These are phyloP conservation scores for Callospermophilus lateralis DNA, from an alignment of 2,113 vertebrate species.

Conservation along the genomic window DNA sequence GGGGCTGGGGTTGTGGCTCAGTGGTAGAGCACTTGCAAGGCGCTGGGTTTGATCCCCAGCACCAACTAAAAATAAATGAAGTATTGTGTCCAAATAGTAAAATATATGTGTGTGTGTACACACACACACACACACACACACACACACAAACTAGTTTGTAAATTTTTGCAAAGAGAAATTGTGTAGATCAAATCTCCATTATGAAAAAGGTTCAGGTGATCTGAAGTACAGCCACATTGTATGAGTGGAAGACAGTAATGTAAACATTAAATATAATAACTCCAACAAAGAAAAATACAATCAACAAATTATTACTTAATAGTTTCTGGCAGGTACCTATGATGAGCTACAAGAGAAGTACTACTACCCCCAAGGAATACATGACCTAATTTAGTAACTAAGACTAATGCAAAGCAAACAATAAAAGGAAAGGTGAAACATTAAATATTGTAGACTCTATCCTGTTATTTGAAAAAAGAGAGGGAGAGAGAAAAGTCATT, in stretches of 20 bases:
- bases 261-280: slow-evolving; percentile 64
- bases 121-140: too few relatives aligned
- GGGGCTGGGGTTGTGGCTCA: too few relatives aligned
- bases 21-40: too few relatives aligned
- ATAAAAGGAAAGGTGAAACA: slow-evolving; percentile 48
- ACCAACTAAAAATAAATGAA: too few relatives aligned
- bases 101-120: too few relatives aligned
- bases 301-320: not conserved
- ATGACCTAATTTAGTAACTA: slow-evolving; percentile 57
- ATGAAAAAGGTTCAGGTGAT: slow-evolving; percentile 2
- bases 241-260: slow-evolving; percentile 16
- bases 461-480: not conserved
- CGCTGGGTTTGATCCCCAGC: too few relatives aligned
- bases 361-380: slow-evolving; percentile 20
- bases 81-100: too few relatives aligned
- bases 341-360: not conserved
- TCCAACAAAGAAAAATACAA: slow-evolving; percentile 11
- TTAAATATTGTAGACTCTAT: slow-evolving; percentile 40
- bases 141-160: slow-evolving; percentile 52
- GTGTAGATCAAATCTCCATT: not conserved
- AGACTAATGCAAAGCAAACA: slow-evolving; percentile 34
- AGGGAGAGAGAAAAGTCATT: not conserved
- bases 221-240: slow-evolving; percentile 20
- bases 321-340: slow-evolving; percentile 2
- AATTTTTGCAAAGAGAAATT: slow-evolving; percentile 24